Percentiles rank a stretch among this genome's conserved stretches.
phyloP scores from a whole-genome alignment of 2,888 invertebrate genomes.

The Ichneumoninae sp. region DNA sequence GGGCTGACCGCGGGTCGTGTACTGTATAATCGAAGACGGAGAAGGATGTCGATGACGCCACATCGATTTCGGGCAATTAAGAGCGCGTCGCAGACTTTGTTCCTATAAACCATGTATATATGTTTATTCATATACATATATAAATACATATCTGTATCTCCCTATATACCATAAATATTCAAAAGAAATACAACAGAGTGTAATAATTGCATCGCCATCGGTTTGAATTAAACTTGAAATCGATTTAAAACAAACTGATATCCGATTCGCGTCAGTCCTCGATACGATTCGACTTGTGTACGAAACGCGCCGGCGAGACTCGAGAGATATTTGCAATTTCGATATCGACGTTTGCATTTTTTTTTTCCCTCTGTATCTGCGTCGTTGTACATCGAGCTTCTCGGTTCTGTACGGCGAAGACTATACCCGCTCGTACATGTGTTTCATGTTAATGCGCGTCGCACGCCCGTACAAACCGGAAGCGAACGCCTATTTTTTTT shows the following conservation, averaged over 20 bases:
- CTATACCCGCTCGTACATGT: slow-evolving; percentile 37
- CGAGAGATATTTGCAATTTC: slow-evolving; percentile 35
- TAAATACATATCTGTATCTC: neutral
- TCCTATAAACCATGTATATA: neutral
- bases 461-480: neutral
- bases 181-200: neutral
- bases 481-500: slow-evolving; percentile 34
- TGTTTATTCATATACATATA: neutral
- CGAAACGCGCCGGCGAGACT: neutral
- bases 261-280: neutral
- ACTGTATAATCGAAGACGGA: slow-evolving; percentile 19
- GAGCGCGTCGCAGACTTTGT: slow-evolving; percentile 16
- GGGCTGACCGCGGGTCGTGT: slow-evolving; percentile 33
- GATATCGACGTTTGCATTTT: slow-evolving; percentile 47
- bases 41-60: slow-evolving; percentile 42
- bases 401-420: neutral
- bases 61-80: slow-evolving; percentile 56
- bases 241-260: neutral
- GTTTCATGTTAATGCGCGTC: slow-evolving; percentile 43
- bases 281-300: neutral
- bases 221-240: neutral
- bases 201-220: slow-evolving; percentile 8
- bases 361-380: neutral
- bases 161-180: neutral
- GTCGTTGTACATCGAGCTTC: slow-evolving; percentile 25